These are phyloP conservation scores for Narcine bancroftii DNA, from an alignment of 2,113 vertebrate genomes.

Conservation along the genomic window DNA sequence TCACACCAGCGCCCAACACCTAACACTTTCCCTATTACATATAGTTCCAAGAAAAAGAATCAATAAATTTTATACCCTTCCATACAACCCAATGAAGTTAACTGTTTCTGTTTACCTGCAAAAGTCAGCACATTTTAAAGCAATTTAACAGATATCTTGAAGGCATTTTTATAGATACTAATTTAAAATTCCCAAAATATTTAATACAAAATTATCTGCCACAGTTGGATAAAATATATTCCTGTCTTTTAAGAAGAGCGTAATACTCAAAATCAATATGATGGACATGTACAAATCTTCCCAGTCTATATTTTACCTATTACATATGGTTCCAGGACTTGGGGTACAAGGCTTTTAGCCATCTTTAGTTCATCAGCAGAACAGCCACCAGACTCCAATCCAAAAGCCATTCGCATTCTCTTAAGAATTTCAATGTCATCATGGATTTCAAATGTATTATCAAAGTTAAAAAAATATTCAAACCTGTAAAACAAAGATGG, in stretches of 20 bases:
- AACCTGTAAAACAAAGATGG: conserved; percentile 61
- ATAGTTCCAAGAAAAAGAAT: conserved; percentile 87
- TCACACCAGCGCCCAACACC: neutral
- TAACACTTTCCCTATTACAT: conserved; percentile 88
- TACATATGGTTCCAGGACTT: conserved; percentile 96
- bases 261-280: neutral
- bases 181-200: neutral
- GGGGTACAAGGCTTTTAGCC: conserved; percentile 86
- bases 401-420: conserved; percentile 97
- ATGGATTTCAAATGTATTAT: conserved; percentile 98
- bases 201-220: neutral
- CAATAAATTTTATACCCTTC: conserved; percentile 54
- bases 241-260: neutral
- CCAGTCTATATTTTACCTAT: conserved; percentile 63
- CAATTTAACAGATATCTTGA: neutral
- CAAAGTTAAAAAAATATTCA: conserved; percentile 97
- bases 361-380: conserved; percentile 85
- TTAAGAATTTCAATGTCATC: conserved; percentile 97
- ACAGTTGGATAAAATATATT: neutral
- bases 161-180: neutral
- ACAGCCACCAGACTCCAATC: conserved; percentile 87
- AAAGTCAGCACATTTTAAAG: neutral
- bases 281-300: neutral
- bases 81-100: neutral
- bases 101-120: neutral